Evolutionary conservation across 2,888 invertebrate genomes (phyloP).

Genomic region (Caradrina kadenii): DNA sequence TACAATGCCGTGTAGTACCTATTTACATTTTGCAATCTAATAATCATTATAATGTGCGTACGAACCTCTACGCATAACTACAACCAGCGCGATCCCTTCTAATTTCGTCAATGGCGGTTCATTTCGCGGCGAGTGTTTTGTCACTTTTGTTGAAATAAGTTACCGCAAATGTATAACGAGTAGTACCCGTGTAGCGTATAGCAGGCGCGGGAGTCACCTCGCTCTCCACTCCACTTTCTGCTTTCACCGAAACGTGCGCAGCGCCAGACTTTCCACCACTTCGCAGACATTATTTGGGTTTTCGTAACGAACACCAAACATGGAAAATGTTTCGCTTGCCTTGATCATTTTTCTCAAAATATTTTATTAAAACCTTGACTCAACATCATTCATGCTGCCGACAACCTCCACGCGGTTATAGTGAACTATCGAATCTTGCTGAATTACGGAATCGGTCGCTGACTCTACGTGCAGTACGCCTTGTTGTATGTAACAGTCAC

Average conservation of each 20-base stretch:
- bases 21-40: slow-evolving; percentile 59
- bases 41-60: slow-evolving; percentile 47
- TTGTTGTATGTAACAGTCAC: slow-evolving; percentile 48
- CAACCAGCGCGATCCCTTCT: slow-evolving; percentile 59
- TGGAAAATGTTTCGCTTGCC: slow-evolving; percentile 21
- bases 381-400: slow-evolving; percentile 57
- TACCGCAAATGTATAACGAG: slow-evolving; percentile 59
- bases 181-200: slow-evolving; percentile 6
- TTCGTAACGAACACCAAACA: slow-evolving; percentile 43
- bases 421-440: slow-evolving; percentile 55
- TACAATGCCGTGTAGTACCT: slow-evolving; percentile 17
- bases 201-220: slow-evolving; percentile 21
- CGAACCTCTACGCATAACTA: slow-evolving; percentile 32
- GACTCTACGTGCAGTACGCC: slow-evolving; percentile 44
- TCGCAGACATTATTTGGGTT: slow-evolving; percentile 28
- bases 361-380: slow-evolving; percentile 54
- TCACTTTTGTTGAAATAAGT: slow-evolving; percentile 65
- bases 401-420: slow-evolving; percentile 52
- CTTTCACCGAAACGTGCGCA: slow-evolving; percentile 17
- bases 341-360: slow-evolving; percentile 40
- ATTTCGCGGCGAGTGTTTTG: slow-evolving; percentile 61
- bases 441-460: slow-evolving; percentile 62
- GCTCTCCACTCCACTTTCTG: slow-evolving; percentile 33
- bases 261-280: slow-evolving; percentile 28
- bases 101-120: slow-evolving; percentile 65